phyloP scores from a whole-genome alignment of 2,888 invertebrate species.

The Apodemia zela region DNA sequence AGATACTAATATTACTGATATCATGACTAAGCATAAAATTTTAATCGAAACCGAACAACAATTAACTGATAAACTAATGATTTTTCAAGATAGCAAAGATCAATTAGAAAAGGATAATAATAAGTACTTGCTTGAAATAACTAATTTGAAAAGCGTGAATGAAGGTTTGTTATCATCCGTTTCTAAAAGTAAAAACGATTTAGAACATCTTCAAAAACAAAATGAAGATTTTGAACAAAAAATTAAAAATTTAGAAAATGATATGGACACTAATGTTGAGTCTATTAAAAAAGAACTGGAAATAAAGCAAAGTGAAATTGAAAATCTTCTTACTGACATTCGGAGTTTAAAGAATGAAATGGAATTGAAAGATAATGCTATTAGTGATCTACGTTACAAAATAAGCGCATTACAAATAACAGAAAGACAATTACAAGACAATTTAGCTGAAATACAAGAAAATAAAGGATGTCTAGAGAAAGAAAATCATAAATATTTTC shows the following conservation, averaged over 20 bases:
- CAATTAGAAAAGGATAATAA: constrained; percentile 35
- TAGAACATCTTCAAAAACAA: constrained; percentile 35
- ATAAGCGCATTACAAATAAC: neutral
- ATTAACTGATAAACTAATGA: neutral
- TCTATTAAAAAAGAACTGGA: neutral
- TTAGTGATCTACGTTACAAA: neutral
- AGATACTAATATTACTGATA: constrained; percentile 39
- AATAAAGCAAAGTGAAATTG: neutral
- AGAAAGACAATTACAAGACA: neutral
- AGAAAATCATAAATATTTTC: constrained; percentile 32
- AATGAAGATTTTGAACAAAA: constrained; percentile 27
- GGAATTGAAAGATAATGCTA: neutral
- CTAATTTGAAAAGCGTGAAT: constrained; percentile 22
- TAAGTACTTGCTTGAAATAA: constrained; percentile 38
- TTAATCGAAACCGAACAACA: neutral
- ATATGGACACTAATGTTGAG: neutral
- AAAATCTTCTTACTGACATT: neutral
- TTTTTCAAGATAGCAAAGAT: constrained; percentile 37
- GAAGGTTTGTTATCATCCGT: neutral
- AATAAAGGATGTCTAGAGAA: constrained; percentile 23
- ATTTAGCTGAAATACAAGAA: constrained; percentile 11
- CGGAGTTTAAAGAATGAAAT: neutral
- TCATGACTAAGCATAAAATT: constrained; percentile 27
- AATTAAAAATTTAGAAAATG: constrained; percentile 20
- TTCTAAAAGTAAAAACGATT: constrained; percentile 1